phyloP scores from a whole-genome alignment of 2,888 invertebrate species.

The Cephus pulcher region DNA sequence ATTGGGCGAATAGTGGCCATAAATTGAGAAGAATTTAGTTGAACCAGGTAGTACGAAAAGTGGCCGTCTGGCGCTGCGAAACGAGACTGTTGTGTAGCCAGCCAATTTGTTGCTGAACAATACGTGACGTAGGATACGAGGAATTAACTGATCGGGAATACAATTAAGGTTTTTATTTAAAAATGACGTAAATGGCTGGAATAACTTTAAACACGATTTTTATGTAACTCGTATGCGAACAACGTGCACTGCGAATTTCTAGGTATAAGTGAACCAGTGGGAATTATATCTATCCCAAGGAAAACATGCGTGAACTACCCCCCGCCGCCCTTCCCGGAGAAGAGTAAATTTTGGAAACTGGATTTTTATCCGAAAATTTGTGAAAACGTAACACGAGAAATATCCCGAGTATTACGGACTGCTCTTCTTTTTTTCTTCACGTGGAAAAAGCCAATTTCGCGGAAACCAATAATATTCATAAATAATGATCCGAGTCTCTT shows the following conservation, averaged over 20 bases:
- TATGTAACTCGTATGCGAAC: no score
- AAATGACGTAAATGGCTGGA: not conserved
- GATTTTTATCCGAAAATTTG: no score
- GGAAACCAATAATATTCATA: conserved; percentile 35
- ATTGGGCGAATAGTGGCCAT: not conserved
- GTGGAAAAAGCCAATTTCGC: conserved; percentile 30
- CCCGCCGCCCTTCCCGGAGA: no score
- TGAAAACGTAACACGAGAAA: conserved; percentile 26
- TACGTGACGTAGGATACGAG: conserved; percentile 22
- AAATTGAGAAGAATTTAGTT: not conserved
- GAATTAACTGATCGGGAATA: conserved; percentile 24
- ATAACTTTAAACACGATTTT: not conserved
- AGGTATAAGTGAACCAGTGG: not conserved
- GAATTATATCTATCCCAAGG: not conserved
- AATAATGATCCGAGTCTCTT: conserved; percentile 27
- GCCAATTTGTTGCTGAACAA: not conserved
- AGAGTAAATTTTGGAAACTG: no score
- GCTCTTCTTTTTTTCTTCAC: no score
- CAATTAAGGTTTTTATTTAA: no score
- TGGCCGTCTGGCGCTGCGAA: not conserved
- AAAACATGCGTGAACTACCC: no score
- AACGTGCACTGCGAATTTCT: not conserved
- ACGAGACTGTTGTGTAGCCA: not conserved
- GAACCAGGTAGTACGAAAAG: not conserved
- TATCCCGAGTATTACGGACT: conserved; percentile 9